Evolutionary conservation across 2,113 vertebrate genomes (phyloP), one percentile per base, ranked within the genome.

Genomic region (Chitala chitala): DNA sequence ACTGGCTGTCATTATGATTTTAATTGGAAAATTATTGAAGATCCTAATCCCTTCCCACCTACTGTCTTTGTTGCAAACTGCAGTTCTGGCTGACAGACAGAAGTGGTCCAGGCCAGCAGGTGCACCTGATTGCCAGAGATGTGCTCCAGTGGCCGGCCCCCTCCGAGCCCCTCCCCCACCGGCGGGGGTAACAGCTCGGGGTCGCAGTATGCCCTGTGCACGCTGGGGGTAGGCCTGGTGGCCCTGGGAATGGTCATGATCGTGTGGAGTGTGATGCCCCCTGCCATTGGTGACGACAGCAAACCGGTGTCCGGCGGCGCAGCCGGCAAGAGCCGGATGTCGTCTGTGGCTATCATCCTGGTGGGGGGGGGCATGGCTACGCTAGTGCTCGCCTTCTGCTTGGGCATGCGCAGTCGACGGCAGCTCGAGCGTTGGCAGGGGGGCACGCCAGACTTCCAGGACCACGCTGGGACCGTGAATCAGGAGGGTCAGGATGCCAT

Each of bases 171-270:
- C 59, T 5, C 75, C 33, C 22, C 72, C 56, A 74, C 42, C 44
- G 1, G 53, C 2, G 68, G 55, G 3, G 81, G 73, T 26, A 72
- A 54, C 83, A 88, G 80, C 3, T 86, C 85, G 0, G 94, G 94
- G 2, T 94, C 95, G 0, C 94, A 97, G 88, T 98, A 98, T 0
- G 97, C 97, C 0, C 86, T 98, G 55, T 96, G 93, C 0, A 95
- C 96, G 3, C 89, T 99, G 4, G 96, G 96, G 20, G 87, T 97
- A 53, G 97, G 97, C 0, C 92, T 99, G 73, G 85, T 99, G 0
- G 91, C 94, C 13, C 91, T 99, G 0, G 95, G 97, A 22, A 85
- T 98, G 44, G 94, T 99, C 79, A 97, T 99, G 96, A 94, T 95
- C 0, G 92, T 96, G 74, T 99, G 97, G 97, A 98, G 94, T 73